Conservation (phyloP, 1,140 invertebrate species). For the Lordiphosa collinella region DNA sequence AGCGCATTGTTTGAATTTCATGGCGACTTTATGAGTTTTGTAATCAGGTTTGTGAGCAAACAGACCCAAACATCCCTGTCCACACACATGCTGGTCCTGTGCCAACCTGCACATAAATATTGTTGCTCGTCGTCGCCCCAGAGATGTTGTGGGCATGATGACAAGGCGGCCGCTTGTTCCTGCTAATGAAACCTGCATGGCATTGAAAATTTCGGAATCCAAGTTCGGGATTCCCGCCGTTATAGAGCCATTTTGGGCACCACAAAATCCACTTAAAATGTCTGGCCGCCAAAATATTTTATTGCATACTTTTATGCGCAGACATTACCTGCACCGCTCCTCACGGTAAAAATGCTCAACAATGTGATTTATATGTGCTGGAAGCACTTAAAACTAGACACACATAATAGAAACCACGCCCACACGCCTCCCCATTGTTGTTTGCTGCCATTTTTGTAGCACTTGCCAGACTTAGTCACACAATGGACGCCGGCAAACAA, state of each 20-base stretch:
- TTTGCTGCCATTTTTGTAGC: conserved; percentile 44
- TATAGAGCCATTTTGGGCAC: conserved; percentile 46
- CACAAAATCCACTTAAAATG: conserved; percentile 49
- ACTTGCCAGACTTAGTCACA: conserved; percentile 38
- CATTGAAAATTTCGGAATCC: conserved; percentile 29
- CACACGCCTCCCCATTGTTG: conserved; percentile 40
- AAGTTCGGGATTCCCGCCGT: conserved; percentile 12
- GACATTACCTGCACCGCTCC: conserved; percentile 42
- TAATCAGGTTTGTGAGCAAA: conserved; percentile 71
- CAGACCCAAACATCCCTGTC: conserved; percentile 43
- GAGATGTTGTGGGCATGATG: conserved; percentile 41
- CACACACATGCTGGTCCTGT: conserved; percentile 18
- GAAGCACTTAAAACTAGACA: conserved; percentile 74
- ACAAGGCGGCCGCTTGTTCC: conserved; percentile 55
- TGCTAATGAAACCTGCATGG: conserved; percentile 57
- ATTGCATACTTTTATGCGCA: conserved; percentile 63
- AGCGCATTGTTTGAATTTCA: conserved; percentile 78
- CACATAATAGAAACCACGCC: conserved; percentile 51
- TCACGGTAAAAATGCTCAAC: conserved; percentile 30
- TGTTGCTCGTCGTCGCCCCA: conserved; percentile 28
- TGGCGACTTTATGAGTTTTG: conserved; percentile 78
- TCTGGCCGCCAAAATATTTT: conserved; percentile 56
- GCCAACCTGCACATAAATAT: conserved; percentile 70
- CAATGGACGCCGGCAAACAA: conserved; percentile 38
- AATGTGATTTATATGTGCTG: conserved; percentile 67